phyloP scores from a whole-genome alignment of 2,113 vertebrate genomes.

The Poicephalus gulielmi region DNA sequence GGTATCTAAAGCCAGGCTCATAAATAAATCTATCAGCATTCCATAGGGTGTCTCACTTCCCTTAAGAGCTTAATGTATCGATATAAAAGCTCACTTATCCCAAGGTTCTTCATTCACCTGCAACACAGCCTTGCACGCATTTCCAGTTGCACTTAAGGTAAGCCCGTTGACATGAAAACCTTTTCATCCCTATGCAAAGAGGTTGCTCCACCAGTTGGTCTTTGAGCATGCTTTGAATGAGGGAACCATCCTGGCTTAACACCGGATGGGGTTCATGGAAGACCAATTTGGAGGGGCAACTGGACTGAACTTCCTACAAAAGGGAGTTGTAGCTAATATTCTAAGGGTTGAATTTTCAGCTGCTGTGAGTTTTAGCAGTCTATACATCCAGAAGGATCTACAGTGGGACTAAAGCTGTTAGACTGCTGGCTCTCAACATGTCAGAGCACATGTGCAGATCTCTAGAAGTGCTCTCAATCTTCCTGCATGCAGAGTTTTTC shows the following conservation, averaged over 20 bases:
- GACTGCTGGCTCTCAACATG: fast-evolving
- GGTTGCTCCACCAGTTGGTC: fast-evolving
- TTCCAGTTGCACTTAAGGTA: not conserved
- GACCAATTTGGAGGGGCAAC: not conserved
- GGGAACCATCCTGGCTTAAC: fast-evolving
- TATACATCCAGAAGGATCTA: not conserved
- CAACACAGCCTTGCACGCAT: fast-evolving
- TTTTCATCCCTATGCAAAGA: fast-evolving
- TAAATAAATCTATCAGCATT: slow-evolving; percentile 41
- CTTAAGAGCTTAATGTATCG: fast-evolving
- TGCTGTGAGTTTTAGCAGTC: too few species aligned
- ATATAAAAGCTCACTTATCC: not conserved
- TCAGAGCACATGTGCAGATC: not conserved
- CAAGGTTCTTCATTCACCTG: not conserved
- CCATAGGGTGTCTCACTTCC: slow-evolving; percentile 50
- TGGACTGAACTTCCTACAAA: not conserved
- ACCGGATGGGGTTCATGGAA: fast-evolving
- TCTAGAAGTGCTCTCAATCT: not conserved
- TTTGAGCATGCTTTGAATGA: fast-evolving
- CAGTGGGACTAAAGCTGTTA: not conserved
- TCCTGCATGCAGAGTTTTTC: fast-evolving
- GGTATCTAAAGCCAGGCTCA: not conserved
- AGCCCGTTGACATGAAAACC: fast-evolving
- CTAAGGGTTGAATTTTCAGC: not conserved
- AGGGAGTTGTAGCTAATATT: not conserved